Base-by-base conservation (phyloP, 2,888 invertebrate genomes). In the Nomada ferruginata region DNA sequence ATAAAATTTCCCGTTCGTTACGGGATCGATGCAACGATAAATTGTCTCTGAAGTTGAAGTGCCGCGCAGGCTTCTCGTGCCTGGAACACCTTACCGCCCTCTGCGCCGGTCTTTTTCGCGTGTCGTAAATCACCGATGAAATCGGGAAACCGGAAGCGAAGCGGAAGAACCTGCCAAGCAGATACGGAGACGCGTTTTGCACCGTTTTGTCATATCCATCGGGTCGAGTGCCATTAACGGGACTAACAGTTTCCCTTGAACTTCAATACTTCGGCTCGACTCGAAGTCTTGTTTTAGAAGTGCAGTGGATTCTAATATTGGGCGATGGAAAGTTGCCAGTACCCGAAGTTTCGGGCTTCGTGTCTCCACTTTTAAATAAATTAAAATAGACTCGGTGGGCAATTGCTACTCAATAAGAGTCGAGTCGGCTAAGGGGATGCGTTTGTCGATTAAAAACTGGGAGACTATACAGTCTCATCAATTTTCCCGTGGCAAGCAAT, bases 91-190 rank as follows among this genome's bases (percentile, higher is more conserved):
- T 53, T 53, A 11, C 29, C 7, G n/a, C 11, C 26, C 20, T 4
- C 29, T 13, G 42, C 18, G 10, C 7, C 23, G 53, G 20, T 68
- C 73, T 65, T 76, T 65, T 55, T 64, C 68, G 57, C 42, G 20
- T 50, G 66, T 86, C 84, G 78, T 90, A 88, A 87, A 89, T 90
- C 90, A 89, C 86, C 89, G 85, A 87, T 77, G 80, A 83, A 84
- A 82, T 80, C 74, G 82, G 65, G 82, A 66, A 82, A 85, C 74
- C 84, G 83, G 85, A 89, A 85, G 79, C 52, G 77, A 76, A 71
- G 57, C 79, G 82, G 83, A 85, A 88, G 76, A 53, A 78, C 69
- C 78, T 63, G 80, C 82, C 81, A 70, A 52, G 82, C 77, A 82
- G 82, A 84, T 79, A 76, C 78, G 77, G 78, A 74, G 82, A 70